Evolutionary conservation across 2,113 vertebrate species (phyloP).

Genomic region (Coptodon rendalli): DNA sequence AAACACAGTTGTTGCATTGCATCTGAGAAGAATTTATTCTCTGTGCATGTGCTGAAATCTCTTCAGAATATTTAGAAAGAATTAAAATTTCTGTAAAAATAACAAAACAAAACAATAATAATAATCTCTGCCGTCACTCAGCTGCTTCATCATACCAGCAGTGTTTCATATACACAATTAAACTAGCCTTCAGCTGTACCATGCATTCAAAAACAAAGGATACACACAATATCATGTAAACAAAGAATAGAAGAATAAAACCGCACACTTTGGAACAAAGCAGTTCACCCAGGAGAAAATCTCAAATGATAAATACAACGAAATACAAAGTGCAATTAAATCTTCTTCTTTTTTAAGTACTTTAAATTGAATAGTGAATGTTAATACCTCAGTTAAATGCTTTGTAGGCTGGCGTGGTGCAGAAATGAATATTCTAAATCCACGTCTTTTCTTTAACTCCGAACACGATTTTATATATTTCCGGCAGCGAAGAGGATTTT

Average conservation of each 20-base stretch:
- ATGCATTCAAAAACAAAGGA: conserved; percentile 35
- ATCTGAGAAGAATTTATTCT: conserved; percentile 62
- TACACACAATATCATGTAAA: conserved; percentile 7
- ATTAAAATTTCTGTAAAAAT: conserved; percentile 27
- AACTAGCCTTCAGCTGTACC: background rate
- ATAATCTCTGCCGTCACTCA: background rate
- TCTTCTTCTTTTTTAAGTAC: background rate
- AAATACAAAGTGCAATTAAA: conserved; percentile 6
- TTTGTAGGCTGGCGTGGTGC: background rate
- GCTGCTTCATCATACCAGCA: background rate
- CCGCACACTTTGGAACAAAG: conserved; percentile 14
- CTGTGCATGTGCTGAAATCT: conserved; percentile 41
- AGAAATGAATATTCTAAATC: background rate
- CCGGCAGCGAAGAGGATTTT: background rate
- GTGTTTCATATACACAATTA: background rate
- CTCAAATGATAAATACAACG: conserved; percentile 11
- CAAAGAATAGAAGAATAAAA: conserved; percentile 16
- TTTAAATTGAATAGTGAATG: background rate
- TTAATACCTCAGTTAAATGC: background rate
- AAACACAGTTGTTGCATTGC: conserved; percentile 24
- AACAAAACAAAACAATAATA: background rate
- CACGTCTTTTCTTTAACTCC: background rate
- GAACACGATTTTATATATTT: background rate
- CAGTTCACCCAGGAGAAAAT: background rate
- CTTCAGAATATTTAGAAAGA: conserved; percentile 40